Evolutionary conservation across 2,113 vertebrate species (phyloP), one percentile per base, ranked within the genome.

Genomic region (Pan paniscus): DNA sequence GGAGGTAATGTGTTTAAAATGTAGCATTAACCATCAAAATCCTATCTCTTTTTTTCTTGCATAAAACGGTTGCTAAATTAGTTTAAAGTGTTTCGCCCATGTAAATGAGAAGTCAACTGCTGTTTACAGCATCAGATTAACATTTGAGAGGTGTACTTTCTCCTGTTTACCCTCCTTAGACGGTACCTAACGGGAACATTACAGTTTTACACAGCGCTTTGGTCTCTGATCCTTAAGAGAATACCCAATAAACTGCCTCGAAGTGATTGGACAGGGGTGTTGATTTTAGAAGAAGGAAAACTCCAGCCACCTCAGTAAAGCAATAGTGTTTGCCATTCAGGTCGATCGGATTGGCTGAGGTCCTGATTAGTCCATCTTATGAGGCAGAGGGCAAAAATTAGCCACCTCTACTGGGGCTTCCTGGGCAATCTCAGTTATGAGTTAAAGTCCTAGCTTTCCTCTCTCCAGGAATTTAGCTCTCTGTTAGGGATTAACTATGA

Each of bases 71-170:
- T 98, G 97, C 97, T 98, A 8, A 97, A 83, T 79, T 90, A 93
- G 52, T 96, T 97, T 76, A 55, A 98, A 98, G 98, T 92, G 98
- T 98, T 98, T 98, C 98, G 97, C 90, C 97, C 94, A 61, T 97
- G 97, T 98, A 98, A 95, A 96, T 98, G 86, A 98, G 97, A 98
- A 97, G 87, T 10, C 6, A 52, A 88, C 97, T 95, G 95, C 93
- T 97, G 97, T 98, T 98, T 97, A 97, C 94, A 75, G 55, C 97
- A 95, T 98, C 93, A 83, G 93, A 95, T 90, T 96, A 97, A 96
- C 72, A 25, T 93, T 96, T 38, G 78, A 96, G 98, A 97, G 90
- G 90, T 52, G 67, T 64, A 90, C 80, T 92, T 91, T 38, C 14
- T 22, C 92, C 94, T 88, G 87, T 86, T 38, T 55, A 67, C 38